phyloP scores from a whole-genome alignment of 2,113 vertebrate genomes.

The Pholis gunnellus region DNA sequence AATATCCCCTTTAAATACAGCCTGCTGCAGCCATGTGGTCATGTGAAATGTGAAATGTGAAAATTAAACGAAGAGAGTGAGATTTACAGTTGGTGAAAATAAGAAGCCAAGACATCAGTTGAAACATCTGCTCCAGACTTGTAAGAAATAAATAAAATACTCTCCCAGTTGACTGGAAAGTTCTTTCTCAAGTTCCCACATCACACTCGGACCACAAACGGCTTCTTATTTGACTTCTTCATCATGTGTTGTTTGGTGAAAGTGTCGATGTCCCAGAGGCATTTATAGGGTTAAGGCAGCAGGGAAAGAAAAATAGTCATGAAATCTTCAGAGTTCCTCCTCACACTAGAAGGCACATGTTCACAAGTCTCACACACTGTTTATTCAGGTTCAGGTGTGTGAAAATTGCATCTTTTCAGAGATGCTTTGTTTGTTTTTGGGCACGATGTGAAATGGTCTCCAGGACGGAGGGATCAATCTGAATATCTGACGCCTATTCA shows the following conservation, averaged over 20 bases:
- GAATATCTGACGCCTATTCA: neutral
- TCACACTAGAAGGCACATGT: neutral
- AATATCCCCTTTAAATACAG: neutral
- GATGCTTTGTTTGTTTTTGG: neutral
- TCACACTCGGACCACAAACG: neutral
- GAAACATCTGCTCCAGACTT: neutral
- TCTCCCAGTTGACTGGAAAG: neutral
- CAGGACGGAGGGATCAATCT: neutral
- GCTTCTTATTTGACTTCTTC: neutral
- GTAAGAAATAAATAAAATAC: neutral
- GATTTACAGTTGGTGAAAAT: neutral
- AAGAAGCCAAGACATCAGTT: neutral
- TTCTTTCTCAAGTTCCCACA: neutral
- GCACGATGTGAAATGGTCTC: neutral
- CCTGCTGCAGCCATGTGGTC: neutral
- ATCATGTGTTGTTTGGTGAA: neutral
- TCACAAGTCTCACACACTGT: slow-evolving; percentile 16
- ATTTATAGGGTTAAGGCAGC: neutral
- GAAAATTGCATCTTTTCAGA: neutral
- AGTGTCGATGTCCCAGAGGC: neutral
- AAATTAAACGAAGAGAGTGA: neutral
- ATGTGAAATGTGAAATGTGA: neutral
- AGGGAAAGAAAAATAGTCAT: neutral
- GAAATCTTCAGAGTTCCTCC: too few relatives aligned
- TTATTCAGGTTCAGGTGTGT: neutral